These are phyloP conservation scores for Epinephelus coioides DNA, from an alignment of 2,797 vertebrate species.

Conservation along the genomic window DNA sequence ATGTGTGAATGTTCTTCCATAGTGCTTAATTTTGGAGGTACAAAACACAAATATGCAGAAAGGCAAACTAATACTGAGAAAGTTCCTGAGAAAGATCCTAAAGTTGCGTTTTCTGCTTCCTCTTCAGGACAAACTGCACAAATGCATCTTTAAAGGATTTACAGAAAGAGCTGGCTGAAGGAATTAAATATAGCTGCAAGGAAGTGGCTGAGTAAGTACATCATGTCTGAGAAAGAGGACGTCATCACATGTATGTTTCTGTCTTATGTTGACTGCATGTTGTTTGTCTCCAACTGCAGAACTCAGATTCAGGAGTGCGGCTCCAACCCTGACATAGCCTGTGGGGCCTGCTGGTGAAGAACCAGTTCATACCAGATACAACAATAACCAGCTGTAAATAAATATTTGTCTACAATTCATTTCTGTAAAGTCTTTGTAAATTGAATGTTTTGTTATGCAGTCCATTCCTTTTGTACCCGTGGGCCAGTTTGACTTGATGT, in stretches of 20 bases:
- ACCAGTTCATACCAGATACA: neutral
- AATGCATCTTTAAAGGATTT: conserved; percentile 72
- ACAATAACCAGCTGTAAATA: neutral
- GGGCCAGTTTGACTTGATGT: conserved; percentile 25
- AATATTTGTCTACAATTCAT: neutral
- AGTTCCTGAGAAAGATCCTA: too few relatives aligned
- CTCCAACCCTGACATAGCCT: conserved; percentile 42
- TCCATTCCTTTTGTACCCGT: conserved; percentile 1
- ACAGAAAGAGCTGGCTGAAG: conserved; percentile 41
- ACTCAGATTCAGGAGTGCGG: conserved; percentile 64
- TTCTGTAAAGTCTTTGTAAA: neutral
- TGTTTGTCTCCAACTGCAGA: conserved; percentile 55
- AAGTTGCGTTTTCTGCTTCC: neutral
- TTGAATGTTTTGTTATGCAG: neutral
- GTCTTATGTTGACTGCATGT: neutral
- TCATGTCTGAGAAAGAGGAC: neutral
- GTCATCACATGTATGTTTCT: fast-evolving
- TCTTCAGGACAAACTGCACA: conserved; percentile 74
- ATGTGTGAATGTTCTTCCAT: neutral
- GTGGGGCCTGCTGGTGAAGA: conserved; percentile 76
- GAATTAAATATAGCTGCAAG: conserved; percentile 76
- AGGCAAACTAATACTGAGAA: neutral
- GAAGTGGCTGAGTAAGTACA: conserved; percentile 76
- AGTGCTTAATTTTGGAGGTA: too few relatives aligned
- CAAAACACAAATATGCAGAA: neutral